Percentiles rank a stretch among this genome's conserved stretches.
Evolutionary conservation across 1,140 invertebrate genomes (phyloP).

Genomic region (Hyles vespertilio): DNA sequence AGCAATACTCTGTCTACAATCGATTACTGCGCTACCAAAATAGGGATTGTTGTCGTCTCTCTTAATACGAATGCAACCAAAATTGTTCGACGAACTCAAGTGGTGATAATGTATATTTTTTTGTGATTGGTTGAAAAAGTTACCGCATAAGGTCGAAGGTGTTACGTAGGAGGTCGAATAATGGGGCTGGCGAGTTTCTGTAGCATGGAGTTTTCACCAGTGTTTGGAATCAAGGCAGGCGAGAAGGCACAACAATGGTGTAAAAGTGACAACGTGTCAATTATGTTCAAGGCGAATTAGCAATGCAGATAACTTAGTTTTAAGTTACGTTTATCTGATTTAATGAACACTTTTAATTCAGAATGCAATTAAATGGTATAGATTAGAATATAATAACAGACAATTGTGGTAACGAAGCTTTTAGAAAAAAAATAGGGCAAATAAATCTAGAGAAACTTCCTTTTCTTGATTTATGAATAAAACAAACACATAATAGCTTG

Average conservation of each 20-base stretch:
- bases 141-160: constrained; percentile 16
- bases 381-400: too few species aligned
- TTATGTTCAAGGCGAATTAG: constrained; percentile 1
- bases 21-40: constrained; percentile 53
- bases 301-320: too few species aligned
- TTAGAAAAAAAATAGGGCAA: too few species aligned
- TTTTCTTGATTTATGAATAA: too few species aligned
- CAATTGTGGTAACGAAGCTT: too few species aligned
- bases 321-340: too few species aligned
- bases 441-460: too few species aligned
- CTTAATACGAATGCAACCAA: not conserved
- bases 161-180: constrained; percentile 15
- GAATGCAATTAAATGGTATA: too few species aligned
- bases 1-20: constrained; percentile 21
- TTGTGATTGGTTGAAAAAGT: too few species aligned
- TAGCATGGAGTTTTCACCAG: constrained; percentile 11
- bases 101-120: too few species aligned
- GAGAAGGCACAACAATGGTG: constrained; percentile 7
- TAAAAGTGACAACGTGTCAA: constrained; percentile 3
- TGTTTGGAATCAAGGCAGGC: constrained; percentile 12
- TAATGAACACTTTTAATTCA: too few species aligned
- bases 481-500: too few species aligned
- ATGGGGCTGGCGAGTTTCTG: constrained; percentile 1
- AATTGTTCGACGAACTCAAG: not conserved
- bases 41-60: constrained; percentile 35